Evolutionary conservation across 2,888 invertebrate species (phyloP).

Genomic region (Ptilodon capucinus): DNA sequence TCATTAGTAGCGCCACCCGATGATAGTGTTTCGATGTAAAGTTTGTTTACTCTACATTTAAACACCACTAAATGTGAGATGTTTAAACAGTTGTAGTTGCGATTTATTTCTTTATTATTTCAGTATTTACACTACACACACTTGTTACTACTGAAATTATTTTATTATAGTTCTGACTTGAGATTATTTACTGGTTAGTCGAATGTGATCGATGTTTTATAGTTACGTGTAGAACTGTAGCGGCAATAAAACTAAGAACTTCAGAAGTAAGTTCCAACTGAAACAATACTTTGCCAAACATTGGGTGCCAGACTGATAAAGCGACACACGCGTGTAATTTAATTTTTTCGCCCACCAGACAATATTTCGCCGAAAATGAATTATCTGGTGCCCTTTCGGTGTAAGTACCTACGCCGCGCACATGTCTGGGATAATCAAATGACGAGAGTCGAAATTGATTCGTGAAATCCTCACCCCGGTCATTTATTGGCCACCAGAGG

Average conservation of each 20-base stretch:
- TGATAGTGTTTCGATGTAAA: slow-evolving; percentile 13
- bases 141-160: too few relatives aligned
- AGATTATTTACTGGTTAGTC: too few relatives aligned
- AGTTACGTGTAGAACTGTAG: too few relatives aligned
- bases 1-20: slow-evolving; percentile 27
- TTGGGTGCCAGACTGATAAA: slow-evolving; percentile 15
- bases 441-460: slow-evolving; percentile 53
- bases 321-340: slow-evolving; percentile 44
- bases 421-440: slow-evolving; percentile 59
- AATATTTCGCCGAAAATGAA: slow-evolving; percentile 66
- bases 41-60: background rate
- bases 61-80: background rate
- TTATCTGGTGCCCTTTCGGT: slow-evolving; percentile 61
- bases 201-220: too few relatives aligned
- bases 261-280: slow-evolving; percentile 2
- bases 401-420: slow-evolving; percentile 37
- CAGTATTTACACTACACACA: too few relatives aligned
- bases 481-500: slow-evolving; percentile 18
- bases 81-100: background rate
- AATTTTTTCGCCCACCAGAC: slow-evolving; percentile 51
- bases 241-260: too few relatives aligned
- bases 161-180: too few relatives aligned
- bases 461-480: slow-evolving; percentile 39
- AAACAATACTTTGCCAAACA: slow-evolving; percentile 17
- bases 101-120: background rate